These are phyloP conservation scores for Semnopithecus entellus DNA, from an alignment of 2,113 vertebrate species.

Conservation along the genomic window DNA sequence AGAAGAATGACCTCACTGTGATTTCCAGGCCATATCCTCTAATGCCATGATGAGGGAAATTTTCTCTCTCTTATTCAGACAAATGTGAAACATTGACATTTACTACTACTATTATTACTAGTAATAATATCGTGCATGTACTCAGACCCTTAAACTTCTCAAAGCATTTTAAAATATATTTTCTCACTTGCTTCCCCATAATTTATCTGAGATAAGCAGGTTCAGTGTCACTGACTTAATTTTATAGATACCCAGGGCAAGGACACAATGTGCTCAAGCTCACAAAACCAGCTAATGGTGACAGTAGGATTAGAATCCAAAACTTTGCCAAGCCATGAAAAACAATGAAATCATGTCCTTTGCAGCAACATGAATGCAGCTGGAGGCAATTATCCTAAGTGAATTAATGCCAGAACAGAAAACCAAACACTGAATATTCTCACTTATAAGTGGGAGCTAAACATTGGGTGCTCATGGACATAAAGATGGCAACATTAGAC, in stretches of 20 bases:
- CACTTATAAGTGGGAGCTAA: no score
- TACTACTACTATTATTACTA: background rate
- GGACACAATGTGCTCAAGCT: background rate
- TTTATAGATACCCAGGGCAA: background rate
- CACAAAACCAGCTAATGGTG: background rate
- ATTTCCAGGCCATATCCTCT: background rate
- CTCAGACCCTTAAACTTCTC: background rate
- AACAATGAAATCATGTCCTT: no score
- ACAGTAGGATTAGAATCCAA: background rate
- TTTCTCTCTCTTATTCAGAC: background rate
- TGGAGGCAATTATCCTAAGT: no score
- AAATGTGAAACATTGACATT: background rate
- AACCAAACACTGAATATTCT: no score
- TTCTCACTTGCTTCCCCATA: background rate
- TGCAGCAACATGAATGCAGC: no score
- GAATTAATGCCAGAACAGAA: no score
- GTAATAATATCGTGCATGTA: background rate
- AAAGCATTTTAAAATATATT: background rate
- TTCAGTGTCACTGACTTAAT: background rate
- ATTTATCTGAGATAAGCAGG: background rate
- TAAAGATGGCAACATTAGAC: no score
- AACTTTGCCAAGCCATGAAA: background rate
- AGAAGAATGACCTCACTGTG: background rate
- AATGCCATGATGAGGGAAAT: background rate
- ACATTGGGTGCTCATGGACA: no score